phyloP scores from a whole-genome alignment of 1,140 invertebrate species.

The Neodiprion virginianus region DNA sequence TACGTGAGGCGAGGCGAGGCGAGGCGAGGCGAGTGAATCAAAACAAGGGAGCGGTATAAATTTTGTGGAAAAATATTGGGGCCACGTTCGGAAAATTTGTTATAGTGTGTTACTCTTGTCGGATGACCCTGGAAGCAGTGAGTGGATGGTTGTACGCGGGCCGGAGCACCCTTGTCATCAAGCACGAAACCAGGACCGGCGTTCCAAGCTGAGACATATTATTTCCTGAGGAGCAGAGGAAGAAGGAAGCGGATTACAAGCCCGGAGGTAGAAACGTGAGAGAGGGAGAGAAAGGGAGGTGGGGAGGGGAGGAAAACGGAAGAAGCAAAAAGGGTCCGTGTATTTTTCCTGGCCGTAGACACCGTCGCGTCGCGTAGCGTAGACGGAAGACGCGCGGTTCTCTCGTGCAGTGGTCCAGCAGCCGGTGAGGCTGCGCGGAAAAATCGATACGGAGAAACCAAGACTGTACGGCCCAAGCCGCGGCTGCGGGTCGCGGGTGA shows the following conservation, averaged over 20 bases:
- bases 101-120: too few species aligned
- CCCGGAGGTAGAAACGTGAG: too few species aligned
- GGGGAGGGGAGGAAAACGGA: constrained; percentile 14
- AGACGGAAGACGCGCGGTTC: neutral
- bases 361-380: constrained; percentile 24
- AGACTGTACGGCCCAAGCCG: constrained; percentile 8
- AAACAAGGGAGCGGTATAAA: too few species aligned
- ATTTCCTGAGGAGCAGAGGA: neutral
- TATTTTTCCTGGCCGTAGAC: constrained; percentile 31
- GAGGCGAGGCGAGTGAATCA: too few species aligned
- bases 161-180: too few species aligned
- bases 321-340: constrained; percentile 18
- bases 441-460: constrained; percentile 48
- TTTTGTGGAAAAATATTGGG: too few species aligned
- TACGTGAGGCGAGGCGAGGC: too few species aligned
- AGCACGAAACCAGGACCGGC: too few species aligned
- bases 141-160: too few species aligned
- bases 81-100: too few species aligned
- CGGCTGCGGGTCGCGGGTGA: constrained; percentile 23
- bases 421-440: constrained; percentile 54
- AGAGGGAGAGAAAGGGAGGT: constrained; percentile 8
- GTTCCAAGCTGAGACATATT: too few species aligned
- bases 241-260: constrained; percentile 17
- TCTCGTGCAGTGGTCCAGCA: neutral
- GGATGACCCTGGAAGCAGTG: too few species aligned